Evolutionary conservation across 2,888 invertebrate genomes (phyloP).

Genomic region (Stegophylla sp.): DNA sequence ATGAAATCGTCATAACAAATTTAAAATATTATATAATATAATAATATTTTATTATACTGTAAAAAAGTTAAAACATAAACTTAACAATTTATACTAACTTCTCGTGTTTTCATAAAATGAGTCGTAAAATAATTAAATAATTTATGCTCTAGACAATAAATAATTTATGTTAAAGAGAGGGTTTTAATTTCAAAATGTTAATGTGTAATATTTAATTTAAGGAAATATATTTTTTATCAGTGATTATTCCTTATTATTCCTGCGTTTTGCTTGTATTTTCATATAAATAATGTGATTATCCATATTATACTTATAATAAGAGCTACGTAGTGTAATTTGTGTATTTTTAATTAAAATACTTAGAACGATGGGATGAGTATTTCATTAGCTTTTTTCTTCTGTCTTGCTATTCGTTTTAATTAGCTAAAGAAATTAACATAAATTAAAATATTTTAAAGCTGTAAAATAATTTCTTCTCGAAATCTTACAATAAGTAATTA

Average conservation of each 20-base stretch:
- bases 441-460: not conserved
- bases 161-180: not conserved
- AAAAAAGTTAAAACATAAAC: not conserved
- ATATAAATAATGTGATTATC: not conserved
- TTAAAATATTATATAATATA: too few species aligned
- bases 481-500: not conserved
- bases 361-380: not conserved
- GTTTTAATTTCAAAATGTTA: slow-evolving; percentile 5
- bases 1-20: not conserved
- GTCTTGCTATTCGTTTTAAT: not conserved
- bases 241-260: not conserved
- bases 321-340: not conserved
- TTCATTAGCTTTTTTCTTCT: not conserved
- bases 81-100: not conserved
- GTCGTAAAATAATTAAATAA: not conserved
- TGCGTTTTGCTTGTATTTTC: not conserved
- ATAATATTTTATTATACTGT: too few species aligned
- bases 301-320: not conserved
- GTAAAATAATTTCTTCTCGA: not conserved
- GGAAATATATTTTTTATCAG: not conserved
- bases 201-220: not conserved
- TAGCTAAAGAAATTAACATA: not conserved
- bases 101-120: not conserved
- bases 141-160: not conserved
- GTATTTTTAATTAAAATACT: slow-evolving; percentile 1